Base-by-base conservation (phyloP, 2,888 invertebrate species). In the Noctuana brunneofusca region DNA sequence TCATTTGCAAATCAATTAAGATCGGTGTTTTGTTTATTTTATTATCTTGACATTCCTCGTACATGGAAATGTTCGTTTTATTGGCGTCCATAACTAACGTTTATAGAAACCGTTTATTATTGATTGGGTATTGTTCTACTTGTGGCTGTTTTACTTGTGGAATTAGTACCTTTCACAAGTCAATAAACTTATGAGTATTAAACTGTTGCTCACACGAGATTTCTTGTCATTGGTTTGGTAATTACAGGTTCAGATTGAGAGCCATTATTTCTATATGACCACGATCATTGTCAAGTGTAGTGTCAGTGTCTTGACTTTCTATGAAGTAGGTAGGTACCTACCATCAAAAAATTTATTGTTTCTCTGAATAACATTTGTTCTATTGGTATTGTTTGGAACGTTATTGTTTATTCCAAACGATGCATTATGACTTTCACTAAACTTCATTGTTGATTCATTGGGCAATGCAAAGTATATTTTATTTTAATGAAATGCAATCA, bases 401-500 rank as follows among this genome's bases (percentile, higher is more conserved):
- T 59, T 52, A 65, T 65, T 64, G 65, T 69, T 65, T 67, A 65
- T 66, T 64, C 50, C 65, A 66, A 68, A 59, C 68, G 22, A 66
- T 62, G 64, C 65, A 65, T 66, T 67, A 69, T 66, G 58, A 66
- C 67, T 66, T 66, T 62, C 58, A 65, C 53, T 50, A 35, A 50
- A 38, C 48, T 52, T 71, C 65, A 78, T 79, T 78, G 75, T 78
- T 66, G 35, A 54, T 54, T 69, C 67, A 67, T 74, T 74, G 69
- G 69, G 71, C 68, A 72, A 72, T 67, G 49, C 68, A 72, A 72
- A 67, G 52, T 69, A 68, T 75, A 70, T 74, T 75, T 69, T 75
- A 70, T 74, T 75, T 72, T 75, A 80, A 77, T 76, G 67, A 77
- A 79, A 79, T 73, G 71, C 72, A 78, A 78, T 78, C 75, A 76